phyloP scores from a whole-genome alignment of 2,888 invertebrate genomes.

The Deroplatys truncata region DNA sequence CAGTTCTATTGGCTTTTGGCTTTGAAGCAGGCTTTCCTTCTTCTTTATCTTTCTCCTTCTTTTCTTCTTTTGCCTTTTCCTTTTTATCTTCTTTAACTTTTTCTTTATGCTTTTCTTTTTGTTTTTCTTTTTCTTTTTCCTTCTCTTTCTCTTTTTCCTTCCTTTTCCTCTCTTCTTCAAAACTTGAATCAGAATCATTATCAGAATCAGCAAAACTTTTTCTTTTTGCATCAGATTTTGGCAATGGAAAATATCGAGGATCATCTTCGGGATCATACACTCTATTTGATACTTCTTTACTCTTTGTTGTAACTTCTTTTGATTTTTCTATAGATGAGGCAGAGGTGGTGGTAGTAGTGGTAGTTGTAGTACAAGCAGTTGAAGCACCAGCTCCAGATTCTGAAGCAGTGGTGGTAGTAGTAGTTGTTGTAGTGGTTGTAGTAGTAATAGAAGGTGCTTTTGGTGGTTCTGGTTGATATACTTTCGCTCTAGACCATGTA shows the following conservation, averaged over 20 bases:
- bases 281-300: conserved; percentile 17
- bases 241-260: conserved; percentile 67
- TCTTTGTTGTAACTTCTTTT: conserved; percentile 47
- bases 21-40: conserved; percentile 14
- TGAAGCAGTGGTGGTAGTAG: conserved; percentile 37
- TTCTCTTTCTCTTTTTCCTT: conserved; percentile 4
- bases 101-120: conserved; percentile 17
- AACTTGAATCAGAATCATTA: conserved; percentile 56
- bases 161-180: conserved; percentile 35
- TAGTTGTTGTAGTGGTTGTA: conserved; percentile 44
- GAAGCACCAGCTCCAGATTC: conserved; percentile 33
- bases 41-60: conserved; percentile 10
- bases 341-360: conserved; percentile 40
- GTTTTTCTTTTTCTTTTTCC: conserved; percentile 9
- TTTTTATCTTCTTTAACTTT: neutral
- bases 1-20: conserved; percentile 22
- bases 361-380: conserved; percentile 39
- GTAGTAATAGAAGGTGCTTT: conserved; percentile 32
- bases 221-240: conserved; percentile 55
- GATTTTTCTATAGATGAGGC: conserved; percentile 41
- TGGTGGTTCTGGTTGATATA: conserved; percentile 26
- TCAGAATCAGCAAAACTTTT: conserved; percentile 65
- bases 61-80: neutral
- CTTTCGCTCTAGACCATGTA: conserved; percentile 56
- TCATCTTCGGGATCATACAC: conserved; percentile 57